Evolutionary conservation across 2,113 vertebrate species (phyloP).

Genomic region (Motacilla alba): DNA sequence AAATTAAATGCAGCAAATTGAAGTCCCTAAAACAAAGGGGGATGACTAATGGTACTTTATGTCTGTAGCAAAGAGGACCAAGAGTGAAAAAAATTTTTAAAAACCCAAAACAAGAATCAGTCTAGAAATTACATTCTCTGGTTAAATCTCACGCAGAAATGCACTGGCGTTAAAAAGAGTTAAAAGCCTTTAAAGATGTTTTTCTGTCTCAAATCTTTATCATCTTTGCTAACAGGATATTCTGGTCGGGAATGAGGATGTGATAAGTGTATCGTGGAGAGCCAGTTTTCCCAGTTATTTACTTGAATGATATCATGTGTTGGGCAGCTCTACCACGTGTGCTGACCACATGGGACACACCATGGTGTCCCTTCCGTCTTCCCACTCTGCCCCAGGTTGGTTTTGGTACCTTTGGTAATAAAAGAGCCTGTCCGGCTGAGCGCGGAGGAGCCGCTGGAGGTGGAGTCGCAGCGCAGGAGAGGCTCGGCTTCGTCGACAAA

Average conservation of each 20-base stretch:
- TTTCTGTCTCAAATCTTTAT: background rate
- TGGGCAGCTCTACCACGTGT: background rate
- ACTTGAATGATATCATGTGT: fast-evolving
- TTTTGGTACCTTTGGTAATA: slow-evolving; percentile 93
- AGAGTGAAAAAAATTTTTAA: background rate
- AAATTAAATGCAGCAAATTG: background rate
- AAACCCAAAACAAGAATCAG: fast-evolving
- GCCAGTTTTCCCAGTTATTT: background rate
- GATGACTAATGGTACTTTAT: background rate
- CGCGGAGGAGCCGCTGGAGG: slow-evolving; percentile 93
- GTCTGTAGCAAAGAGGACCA: background rate
- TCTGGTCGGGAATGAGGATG: background rate
- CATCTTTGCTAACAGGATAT: background rate
- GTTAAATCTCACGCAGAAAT: background rate
- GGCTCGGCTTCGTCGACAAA: slow-evolving; percentile 94
- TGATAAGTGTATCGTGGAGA: background rate
- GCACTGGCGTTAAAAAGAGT: background rate
- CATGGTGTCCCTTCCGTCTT: fast-evolving
- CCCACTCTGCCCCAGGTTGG: fast-evolving
- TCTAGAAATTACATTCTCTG: background rate
- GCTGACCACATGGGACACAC: fast-evolving
- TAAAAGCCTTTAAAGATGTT: background rate
- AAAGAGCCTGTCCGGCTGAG: slow-evolving; percentile 95
- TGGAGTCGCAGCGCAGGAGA: slow-evolving; percentile 94
- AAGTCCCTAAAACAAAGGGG: background rate